Percentiles rank a stretch among this genome's conserved stretches.
phyloP scores from a whole-genome alignment of 2,888 invertebrate species.

The Candidula unifasciata region DNA sequence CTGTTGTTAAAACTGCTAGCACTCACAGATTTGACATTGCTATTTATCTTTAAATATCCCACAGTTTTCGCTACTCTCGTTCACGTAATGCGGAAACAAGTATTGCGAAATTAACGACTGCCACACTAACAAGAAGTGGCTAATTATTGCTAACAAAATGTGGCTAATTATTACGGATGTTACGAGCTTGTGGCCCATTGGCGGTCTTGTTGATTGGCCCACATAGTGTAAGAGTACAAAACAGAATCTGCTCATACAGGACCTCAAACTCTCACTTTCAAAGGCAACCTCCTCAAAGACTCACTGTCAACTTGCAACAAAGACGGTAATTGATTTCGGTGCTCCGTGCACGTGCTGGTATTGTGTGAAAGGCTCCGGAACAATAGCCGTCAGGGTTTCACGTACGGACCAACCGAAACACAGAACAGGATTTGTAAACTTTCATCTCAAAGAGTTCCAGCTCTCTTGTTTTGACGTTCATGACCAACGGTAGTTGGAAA shows the following conservation, averaged over 20 bases:
- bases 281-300: constrained; percentile 22
- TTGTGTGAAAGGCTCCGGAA: constrained; percentile 7
- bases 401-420: background rate
- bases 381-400: constrained; percentile 4
- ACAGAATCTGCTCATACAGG: background rate
- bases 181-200: background rate
- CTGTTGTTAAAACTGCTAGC: too few relatives aligned
- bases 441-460: constrained; percentile 17
- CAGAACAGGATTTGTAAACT: constrained; percentile 21
- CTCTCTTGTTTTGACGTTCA: constrained; percentile 5
- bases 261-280: constrained; percentile 31
- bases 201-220: background rate
- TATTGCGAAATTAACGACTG: too few relatives aligned
- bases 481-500: constrained; percentile 12
- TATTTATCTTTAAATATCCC: too few relatives aligned
- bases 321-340: constrained; percentile 41
- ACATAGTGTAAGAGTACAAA: background rate
- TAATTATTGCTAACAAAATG: too few relatives aligned
- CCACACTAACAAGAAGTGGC: too few relatives aligned
- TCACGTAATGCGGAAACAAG: too few relatives aligned
- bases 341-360: constrained; percentile 33
- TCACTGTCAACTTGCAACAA: constrained; percentile 20
- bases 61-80: too few relatives aligned
- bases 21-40: too few relatives aligned
- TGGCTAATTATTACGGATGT: too few relatives aligned